These are phyloP conservation scores for Cherax quadricarinatus DNA, from an alignment of 1,140 invertebrate species.

Conservation along the genomic window DNA sequence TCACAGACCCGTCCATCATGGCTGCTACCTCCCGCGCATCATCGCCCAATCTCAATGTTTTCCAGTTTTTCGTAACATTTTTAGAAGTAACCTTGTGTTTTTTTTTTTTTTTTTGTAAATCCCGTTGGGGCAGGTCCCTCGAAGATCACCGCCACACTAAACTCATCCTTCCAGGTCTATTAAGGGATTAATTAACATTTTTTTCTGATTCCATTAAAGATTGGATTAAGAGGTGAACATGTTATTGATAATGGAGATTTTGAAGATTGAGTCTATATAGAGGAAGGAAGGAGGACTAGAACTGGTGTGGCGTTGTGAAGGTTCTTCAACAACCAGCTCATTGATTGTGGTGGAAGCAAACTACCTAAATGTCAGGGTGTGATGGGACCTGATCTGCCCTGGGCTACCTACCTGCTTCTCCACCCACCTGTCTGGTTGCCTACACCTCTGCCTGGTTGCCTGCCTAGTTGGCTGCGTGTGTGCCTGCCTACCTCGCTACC, in stretches of 20 bases:
- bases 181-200: background rate
- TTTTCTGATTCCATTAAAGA: background rate
- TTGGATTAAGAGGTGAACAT: background rate
- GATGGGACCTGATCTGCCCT: slow-evolving; percentile 14
- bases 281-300: background rate
- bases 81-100: slow-evolving; percentile 1
- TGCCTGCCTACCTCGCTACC: background rate
- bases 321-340: background rate
- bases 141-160: background rate
- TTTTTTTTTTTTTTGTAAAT: background rate
- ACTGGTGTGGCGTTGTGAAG: background rate
- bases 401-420: background rate
- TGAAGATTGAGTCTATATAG: background rate
- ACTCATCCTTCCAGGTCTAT: background rate
- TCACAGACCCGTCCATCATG: background rate
- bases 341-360: background rate
- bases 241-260: background rate
- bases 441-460: background rate
- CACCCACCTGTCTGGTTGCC: background rate
- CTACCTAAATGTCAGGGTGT: slow-evolving; percentile 17
- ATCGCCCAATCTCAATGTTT: slow-evolving; percentile 4
- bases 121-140: background rate
- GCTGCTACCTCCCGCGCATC: background rate
- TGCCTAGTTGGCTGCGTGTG: background rate
- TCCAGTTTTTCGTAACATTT: background rate